Evolutionary conservation across 1,140 invertebrate species (phyloP).

Genomic region (Cotesia chilonis): DNA sequence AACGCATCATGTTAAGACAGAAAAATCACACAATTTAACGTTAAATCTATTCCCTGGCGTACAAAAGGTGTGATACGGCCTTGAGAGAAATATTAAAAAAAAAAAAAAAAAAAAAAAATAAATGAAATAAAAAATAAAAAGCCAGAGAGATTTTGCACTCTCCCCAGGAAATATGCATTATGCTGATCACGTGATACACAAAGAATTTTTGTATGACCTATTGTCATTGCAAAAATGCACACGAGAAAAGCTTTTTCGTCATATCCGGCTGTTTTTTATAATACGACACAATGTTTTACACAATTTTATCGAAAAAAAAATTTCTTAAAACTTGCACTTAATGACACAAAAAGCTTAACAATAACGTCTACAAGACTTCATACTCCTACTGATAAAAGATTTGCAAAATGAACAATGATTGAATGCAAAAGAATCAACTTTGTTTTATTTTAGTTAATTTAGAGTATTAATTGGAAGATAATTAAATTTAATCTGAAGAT

Average conservation of each 20-base stretch:
- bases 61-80: slow-evolving; percentile 1
- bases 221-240: not conserved
- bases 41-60: not conserved
- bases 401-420: too few relatives aligned
- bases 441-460: too few relatives aligned
- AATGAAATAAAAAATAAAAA: not conserved
- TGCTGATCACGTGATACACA: slow-evolving; percentile 9
- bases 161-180: not conserved
- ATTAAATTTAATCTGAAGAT: too few relatives aligned
- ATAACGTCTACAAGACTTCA: too few relatives aligned
- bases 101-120: not conserved
- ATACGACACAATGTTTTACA: not conserved
- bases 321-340: too few relatives aligned
- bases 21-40: not conserved
- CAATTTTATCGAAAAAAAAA: not conserved
- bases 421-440: too few relatives aligned
- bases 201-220: not conserved
- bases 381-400: too few relatives aligned
- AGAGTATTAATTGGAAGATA: too few relatives aligned
- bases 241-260: slow-evolving; percentile 7
- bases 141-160: not conserved
- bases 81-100: not conserved
- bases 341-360: too few relatives aligned
- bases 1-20: not conserved
- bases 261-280: slow-evolving; percentile 1